These are phyloP conservation scores for Chlorospingus flavigularis DNA, from an alignment of 2,797 vertebrate species.

Conservation along the genomic window DNA sequence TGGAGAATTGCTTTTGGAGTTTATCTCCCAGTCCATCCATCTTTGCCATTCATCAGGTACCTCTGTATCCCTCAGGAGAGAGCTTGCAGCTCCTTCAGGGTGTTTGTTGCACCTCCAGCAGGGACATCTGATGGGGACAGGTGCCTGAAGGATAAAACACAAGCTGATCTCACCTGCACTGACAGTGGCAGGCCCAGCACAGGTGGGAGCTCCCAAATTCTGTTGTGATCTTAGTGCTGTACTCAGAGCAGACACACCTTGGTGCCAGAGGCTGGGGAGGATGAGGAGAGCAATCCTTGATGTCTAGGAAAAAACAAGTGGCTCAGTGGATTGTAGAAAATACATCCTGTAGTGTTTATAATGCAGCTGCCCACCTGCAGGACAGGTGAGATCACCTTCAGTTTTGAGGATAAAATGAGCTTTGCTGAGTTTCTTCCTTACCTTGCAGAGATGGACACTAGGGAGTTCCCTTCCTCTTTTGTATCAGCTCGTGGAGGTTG, in stretches of 20 bases:
- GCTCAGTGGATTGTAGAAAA: background rate
- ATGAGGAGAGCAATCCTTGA: background rate
- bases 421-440: background rate
- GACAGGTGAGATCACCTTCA: too few relatives aligned
- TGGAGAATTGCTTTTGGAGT: slow-evolving; percentile 1
- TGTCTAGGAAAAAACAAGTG: background rate
- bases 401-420: background rate
- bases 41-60: background rate
- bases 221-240: background rate
- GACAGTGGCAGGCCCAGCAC: background rate
- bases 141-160: background rate
- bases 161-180: background rate
- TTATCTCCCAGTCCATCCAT: slow-evolving; percentile 18
- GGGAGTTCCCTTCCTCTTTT: background rate
- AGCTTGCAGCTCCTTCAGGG: background rate
- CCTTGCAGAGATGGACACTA: fast-evolving
- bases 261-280: background rate
- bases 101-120: background rate
- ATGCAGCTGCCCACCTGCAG: background rate
- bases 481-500: background rate
- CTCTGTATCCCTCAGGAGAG: background rate
- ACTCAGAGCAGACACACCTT: too few relatives aligned
- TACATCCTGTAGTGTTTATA: background rate
- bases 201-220: background rate
- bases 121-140: fast-evolving